Conservation (phyloP, 2,888 invertebrate genomes). For the Hydroisotoma schaefferi region DNA sequence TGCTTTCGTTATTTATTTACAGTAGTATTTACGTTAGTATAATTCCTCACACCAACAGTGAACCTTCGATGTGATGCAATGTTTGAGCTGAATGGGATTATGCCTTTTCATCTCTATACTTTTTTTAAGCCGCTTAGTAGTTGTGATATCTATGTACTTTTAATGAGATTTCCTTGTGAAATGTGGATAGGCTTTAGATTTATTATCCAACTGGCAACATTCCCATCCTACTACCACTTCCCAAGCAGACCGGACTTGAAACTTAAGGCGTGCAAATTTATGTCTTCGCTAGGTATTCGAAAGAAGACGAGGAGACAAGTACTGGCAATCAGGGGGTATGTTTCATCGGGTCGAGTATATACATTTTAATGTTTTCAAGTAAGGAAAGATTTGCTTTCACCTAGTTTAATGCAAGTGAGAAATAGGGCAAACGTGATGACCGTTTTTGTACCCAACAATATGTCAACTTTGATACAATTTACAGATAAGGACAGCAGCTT, state of each 20-base stretch:
- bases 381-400: constrained; percentile 10
- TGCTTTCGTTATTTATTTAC: too few species aligned
- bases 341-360: constrained; percentile 14
- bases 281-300: background rate
- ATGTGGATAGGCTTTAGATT: constrained; percentile 7
- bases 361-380: too few species aligned
- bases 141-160: too few species aligned
- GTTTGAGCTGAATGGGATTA: too few species aligned
- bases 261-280: too few species aligned
- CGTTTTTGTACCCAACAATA: constrained; percentile 9
- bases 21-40: too few species aligned
- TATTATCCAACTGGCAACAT: constrained; percentile 10
- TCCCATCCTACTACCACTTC: constrained; percentile 5
- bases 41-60: too few species aligned
- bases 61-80: too few species aligned
- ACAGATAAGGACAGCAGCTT: constrained; percentile 13
- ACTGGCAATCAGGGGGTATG: background rate
- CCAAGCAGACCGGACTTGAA: background rate
- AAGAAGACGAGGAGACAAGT: background rate
- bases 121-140: too few species aligned
- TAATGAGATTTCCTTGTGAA: constrained; percentile 5
- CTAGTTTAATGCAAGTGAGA: constrained; percentile 15
- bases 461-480: constrained; percentile 9
- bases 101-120: too few species aligned
- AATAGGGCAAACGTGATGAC: constrained; percentile 7